A percentile compares a stretch with the other conserved stretches of the same genome.
Evolutionary conservation across 2,888 invertebrate species (phyloP).

Genomic region (Drosophila helvetica): DNA sequence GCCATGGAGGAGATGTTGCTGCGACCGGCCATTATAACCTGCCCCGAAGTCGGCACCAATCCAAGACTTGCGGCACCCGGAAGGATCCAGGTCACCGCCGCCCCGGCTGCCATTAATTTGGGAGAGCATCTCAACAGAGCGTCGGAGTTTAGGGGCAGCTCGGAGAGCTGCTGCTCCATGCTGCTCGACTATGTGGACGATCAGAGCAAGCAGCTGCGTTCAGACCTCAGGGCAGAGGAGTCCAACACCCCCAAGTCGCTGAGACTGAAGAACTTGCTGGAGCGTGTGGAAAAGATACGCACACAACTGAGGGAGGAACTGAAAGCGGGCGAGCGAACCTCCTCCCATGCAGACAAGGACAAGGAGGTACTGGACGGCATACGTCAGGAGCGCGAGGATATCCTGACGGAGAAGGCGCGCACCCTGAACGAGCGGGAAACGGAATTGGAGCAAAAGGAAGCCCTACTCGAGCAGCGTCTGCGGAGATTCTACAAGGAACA

Average conservation of each 20-base stretch:
- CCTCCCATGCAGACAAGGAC: constrained; percentile 49
- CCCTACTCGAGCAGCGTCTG: constrained; percentile 59
- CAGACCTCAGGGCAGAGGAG: constrained; percentile 73
- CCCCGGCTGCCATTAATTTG: constrained; percentile 59
- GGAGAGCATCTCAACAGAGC: constrained; percentile 49
- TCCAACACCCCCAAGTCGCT: constrained; percentile 61
- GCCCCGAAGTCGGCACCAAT: constrained; percentile 66
- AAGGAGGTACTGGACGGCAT: constrained; percentile 73
- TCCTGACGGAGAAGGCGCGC: constrained; percentile 55
- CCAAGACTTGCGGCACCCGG: background rate
- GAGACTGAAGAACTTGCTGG: constrained; percentile 70
- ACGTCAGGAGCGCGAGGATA: constrained; percentile 74
- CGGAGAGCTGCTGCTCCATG: constrained; percentile 81
- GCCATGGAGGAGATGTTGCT: constrained; percentile 84
- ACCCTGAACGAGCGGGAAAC: constrained; percentile 66
- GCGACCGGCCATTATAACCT: constrained; percentile 82
- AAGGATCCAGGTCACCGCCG: constrained; percentile 6
- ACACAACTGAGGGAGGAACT: constrained; percentile 75
- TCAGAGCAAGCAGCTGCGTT: constrained; percentile 78
- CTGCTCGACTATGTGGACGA: constrained; percentile 81
- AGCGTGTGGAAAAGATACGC: constrained; percentile 78
- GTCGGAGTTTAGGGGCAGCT: constrained; percentile 33
- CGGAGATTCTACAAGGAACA: constrained; percentile 51
- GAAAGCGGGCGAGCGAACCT: constrained; percentile 50
- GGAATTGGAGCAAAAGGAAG: constrained; percentile 78